Evolutionary conservation across 2,888 invertebrate genomes (phyloP), one percentile per base, ranked within the genome.

Genomic region (Drosophila percnosoma): DNA sequence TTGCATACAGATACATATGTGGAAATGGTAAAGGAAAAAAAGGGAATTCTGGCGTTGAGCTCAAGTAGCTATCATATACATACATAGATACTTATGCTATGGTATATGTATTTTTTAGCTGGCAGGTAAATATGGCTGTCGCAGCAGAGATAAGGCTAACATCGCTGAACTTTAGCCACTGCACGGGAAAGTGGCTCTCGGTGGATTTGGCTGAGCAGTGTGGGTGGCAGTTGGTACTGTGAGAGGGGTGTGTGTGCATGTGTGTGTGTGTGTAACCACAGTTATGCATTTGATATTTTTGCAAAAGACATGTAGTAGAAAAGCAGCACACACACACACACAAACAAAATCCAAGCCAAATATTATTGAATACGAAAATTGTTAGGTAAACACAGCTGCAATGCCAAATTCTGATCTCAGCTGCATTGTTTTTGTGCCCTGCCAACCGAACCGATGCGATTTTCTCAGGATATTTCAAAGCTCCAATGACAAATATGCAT

Each of bases 81-180:
- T 48, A 33, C 49, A 59, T n/a, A 67, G 34, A 42, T 34, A 13
- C 34, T 52, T 34, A 54, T 60, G 54, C 55, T 4, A 21, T 34
- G 36, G 21, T 49, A 31, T n/a, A 51, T 40, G 73, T 61, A 31
- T 63, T 63, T 65, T 68, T 81, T 69, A 69, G 87, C 78, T 87
- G 82, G 74, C 84, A 83, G 89, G 84, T 89, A 84, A 84, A 89
- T 89, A 84, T 84, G 89, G 87, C 89, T 84, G 84, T 81, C 84
- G 84, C 74, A 76, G 84, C 84, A 79, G 21, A 84, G 84, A 84
- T 84, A 84, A 81, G 76, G 74, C 73, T 75, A 87, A 83, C 84
- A 59, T 82, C 73, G 82, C 72, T 71, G 78, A 84, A 86, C 87
- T 80, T 86, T 73, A 42, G 62, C 59, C 68, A 55, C 21, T 48